Percentiles rank a stretch among this genome's conserved stretches.
Evolutionary conservation across 2,797 vertebrate genomes (phyloP).

Genomic region (Limnodromus scolopaceus): DNA sequence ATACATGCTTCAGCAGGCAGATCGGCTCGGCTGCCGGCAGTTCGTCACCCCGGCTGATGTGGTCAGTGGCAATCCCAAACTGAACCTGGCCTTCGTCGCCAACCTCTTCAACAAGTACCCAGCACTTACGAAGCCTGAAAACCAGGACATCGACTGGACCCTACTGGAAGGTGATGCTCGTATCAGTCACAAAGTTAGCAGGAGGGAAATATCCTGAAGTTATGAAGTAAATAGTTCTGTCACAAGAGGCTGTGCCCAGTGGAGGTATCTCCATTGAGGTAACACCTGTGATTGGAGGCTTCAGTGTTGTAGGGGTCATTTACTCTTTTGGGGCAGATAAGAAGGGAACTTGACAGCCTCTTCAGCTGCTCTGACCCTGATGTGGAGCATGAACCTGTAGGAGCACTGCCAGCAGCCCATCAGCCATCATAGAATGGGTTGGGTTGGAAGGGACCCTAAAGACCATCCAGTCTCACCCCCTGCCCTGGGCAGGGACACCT

Average conservation of each 20-base stretch:
- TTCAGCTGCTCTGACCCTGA: neutral
- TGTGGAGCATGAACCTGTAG: neutral
- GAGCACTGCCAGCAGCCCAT: fast-evolving
- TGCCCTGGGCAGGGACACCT: too few species aligned
- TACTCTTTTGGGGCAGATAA: neutral
- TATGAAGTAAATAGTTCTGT: neutral
- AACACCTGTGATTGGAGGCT: neutral
- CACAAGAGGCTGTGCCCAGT: neutral
- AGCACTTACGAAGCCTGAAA: constrained; percentile 92
- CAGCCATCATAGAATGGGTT: neutral
- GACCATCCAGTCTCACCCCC: neutral
- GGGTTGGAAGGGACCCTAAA: neutral
- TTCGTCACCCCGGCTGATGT: constrained; percentile 92
- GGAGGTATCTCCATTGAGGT: neutral
- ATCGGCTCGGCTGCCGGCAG: constrained; percentile 90
- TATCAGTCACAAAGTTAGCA: neutral
- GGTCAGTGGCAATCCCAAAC: constrained; percentile 91
- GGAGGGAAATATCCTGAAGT: neutral
- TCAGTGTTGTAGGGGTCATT: neutral
- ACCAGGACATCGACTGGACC: constrained; percentile 92
- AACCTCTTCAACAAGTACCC: constrained; percentile 98
- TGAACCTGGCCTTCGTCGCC: constrained; percentile 96
- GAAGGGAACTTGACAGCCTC: neutral
- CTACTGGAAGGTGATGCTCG: constrained; percentile 84
- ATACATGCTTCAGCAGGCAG: constrained; percentile 90